Base-by-base conservation (phyloP, 2,797 vertebrate species). In the Diceros bicornis region DNA sequence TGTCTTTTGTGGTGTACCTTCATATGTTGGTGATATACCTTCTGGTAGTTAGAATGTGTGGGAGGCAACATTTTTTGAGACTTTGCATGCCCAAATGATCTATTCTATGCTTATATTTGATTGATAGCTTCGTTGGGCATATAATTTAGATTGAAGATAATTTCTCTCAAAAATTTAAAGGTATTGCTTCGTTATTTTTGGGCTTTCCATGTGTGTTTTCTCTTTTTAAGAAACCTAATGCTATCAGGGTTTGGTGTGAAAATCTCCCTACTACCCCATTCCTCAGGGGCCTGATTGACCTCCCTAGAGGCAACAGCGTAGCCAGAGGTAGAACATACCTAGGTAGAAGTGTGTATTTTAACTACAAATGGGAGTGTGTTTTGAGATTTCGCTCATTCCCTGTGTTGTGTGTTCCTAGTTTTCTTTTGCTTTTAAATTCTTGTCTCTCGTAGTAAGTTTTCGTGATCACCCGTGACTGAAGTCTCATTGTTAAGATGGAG, bases 361-460 rank as follows among this genome's bases (percentile, higher is more conserved):
- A 18, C 57, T 25, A 34, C 44, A 47, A 20, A 4, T 41, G n/a
- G 90, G 57, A 44, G 29, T 57, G 4, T 32, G 27, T 41, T 11
- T 9, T 3, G 44, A 7, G 2, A 16, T 1, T 13, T 17, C 66
- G 52, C 59, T 23, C 69, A 20, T 7, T 47, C n/a, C 44, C 50
- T 52, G 1, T n/a, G 0, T 1, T 3, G 10, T 18, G 14, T 55
- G 16, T 16, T 32, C 14, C 59, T 4, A 14, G 50, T 55, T 47
- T 64, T 25, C 32, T 68, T 72, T 55, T 74, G 27, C n/a, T 88
- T 82, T 75, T 11, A 44, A 29, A 47, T n/a, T 75, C 52, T 69
- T 57, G 6, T 25, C 34, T 69, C 29, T 77, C 9, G 9, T 8
- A 13, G n/a, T 41, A 2, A 25, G 16, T 57, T 74, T 66, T 41